Evolutionary conservation across 2,888 invertebrate genomes (phyloP).

Genomic region (Schizaphis graminum): DNA sequence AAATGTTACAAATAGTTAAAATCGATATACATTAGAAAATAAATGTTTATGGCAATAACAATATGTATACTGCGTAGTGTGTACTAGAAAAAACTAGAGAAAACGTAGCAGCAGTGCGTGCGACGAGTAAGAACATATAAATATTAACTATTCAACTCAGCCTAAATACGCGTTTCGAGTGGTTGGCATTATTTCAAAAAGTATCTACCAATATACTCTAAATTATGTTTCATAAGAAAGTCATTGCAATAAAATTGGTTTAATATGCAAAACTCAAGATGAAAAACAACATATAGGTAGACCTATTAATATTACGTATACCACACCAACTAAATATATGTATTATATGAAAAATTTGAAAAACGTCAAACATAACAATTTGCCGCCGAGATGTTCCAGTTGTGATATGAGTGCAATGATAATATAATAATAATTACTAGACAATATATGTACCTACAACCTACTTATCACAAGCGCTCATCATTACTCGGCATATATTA

Average conservation of each 20-base stretch:
- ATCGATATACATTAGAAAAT: background rate
- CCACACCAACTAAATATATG: background rate
- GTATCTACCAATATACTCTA: background rate
- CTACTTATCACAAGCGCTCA: background rate
- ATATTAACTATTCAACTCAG: background rate
- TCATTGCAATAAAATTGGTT: background rate
- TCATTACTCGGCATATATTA: background rate
- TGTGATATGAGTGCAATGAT: background rate
- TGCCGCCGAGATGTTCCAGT: background rate
- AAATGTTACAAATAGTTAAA: background rate
- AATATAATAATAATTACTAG: background rate
- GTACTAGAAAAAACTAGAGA: background rate
- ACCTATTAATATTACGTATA: background rate
- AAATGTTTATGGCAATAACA: background rate
- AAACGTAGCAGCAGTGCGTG: background rate
- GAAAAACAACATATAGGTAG: background rate
- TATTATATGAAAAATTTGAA: background rate
- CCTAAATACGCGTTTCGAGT: background rate
- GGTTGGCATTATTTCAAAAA: background rate
- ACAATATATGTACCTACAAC: background rate
- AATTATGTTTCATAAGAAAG: background rate
- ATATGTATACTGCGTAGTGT: background rate
- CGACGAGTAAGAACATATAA: background rate
- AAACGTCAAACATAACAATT: slow-evolving; percentile 4
- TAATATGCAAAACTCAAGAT: background rate